A percentile compares a stretch with the other conserved stretches of the same genome.
These are phyloP conservation scores for Enteromius thamalakanensis DNA, from an alignment of 2,797 vertebrate genomes.

Conservation along the genomic window DNA sequence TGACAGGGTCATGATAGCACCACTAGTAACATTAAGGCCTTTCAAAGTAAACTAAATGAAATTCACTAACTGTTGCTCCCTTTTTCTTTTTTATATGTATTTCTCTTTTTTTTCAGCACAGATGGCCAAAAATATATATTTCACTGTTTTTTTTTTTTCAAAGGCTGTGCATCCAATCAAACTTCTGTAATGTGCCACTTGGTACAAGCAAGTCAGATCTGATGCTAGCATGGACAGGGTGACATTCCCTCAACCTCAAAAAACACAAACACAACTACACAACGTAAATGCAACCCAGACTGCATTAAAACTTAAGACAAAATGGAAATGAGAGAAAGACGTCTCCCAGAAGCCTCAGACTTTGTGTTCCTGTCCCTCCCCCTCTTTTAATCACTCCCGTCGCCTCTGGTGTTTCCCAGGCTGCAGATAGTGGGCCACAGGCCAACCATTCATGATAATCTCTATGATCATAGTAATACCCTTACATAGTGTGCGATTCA, in stretches of 20 bases:
- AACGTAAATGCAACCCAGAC: not conserved
- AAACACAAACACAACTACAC: not conserved
- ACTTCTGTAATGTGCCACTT: not conserved
- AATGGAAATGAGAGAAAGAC: slow-evolving; percentile 43
- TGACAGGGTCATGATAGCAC: not conserved
- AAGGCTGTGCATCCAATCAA: not conserved
- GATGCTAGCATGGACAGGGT: not conserved
- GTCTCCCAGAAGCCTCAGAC: slow-evolving; percentile 32
- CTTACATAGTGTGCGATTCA: not conserved
- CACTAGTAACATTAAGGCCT: not conserved
- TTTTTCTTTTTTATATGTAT: no score
- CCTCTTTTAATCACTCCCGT: not conserved
- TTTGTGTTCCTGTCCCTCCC: slow-evolving; percentile 40
- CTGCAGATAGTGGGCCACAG: slow-evolving; percentile 7
- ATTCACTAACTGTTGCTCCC: not conserved
- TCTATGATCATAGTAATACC: not conserved
- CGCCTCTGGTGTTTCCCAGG: slow-evolving; percentile 13
- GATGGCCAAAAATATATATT: not conserved
- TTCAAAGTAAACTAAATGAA: not conserved
- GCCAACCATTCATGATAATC: not conserved
- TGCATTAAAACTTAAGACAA: slow-evolving; percentile 1
- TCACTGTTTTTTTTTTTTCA: not conserved
- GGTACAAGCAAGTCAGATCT: not conserved
- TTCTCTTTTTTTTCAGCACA: no score
- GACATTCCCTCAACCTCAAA: not conserved